A percentile compares a stretch with the other conserved stretches of the same genome.
Evolutionary conservation across 2,113 vertebrate genomes (phyloP).

Genomic region (Actinemys pallida): DNA sequence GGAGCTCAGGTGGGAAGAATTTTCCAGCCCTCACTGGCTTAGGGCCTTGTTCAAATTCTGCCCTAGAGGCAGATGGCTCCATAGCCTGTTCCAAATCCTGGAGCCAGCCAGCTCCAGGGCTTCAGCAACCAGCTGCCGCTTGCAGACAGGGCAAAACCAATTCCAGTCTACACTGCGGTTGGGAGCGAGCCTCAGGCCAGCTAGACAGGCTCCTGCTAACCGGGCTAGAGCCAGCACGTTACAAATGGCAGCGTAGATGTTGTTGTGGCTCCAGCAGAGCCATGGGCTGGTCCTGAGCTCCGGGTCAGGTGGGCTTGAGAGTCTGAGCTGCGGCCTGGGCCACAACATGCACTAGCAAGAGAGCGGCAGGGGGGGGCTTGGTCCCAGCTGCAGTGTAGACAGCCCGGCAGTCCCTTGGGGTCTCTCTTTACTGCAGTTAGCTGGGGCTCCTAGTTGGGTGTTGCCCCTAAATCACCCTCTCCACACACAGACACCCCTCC

Average conservation of each 20-base stretch:
- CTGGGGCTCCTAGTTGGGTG: background rate
- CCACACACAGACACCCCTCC: too few species aligned
- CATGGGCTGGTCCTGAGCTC: too few species aligned
- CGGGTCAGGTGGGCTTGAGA: too few species aligned
- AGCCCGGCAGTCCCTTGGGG: too few species aligned
- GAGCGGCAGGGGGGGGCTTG: too few species aligned
- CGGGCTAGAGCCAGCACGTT: background rate
- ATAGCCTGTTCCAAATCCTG: background rate
- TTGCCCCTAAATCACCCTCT: background rate
- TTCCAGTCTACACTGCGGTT: background rate
- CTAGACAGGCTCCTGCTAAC: background rate
- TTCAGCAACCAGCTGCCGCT: background rate
- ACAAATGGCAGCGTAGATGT: background rate
- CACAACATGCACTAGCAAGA: too few species aligned
- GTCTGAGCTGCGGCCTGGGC: too few species aligned
- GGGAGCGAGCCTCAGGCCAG: background rate
- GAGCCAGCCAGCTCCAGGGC: background rate
- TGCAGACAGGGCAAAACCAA: background rate
- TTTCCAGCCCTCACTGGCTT: background rate
- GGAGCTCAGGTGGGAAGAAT: background rate
- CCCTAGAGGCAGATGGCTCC: background rate
- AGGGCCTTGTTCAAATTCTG: background rate
- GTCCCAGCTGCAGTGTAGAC: background rate
- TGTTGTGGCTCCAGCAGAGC: background rate
- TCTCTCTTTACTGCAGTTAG: background rate